Percentiles rank a stretch among this genome's conserved stretches.
Evolutionary conservation across 2,888 invertebrate genomes (phyloP).

Genomic region (Acleris sparsana): DNA sequence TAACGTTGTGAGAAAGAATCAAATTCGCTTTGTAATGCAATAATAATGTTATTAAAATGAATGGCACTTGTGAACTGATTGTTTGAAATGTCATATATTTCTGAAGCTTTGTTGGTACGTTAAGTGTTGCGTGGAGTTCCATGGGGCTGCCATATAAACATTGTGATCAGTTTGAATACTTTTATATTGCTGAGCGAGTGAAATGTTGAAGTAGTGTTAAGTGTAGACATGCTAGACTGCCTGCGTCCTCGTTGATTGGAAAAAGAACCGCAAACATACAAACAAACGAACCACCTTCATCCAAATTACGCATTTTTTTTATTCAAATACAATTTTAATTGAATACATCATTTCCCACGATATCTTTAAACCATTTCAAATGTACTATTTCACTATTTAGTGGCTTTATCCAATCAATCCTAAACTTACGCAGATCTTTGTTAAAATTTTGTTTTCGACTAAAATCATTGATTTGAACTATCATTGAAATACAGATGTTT

Average conservation of each 20-base stretch:
- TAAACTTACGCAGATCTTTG: conserved; percentile 73
- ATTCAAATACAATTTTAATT: conserved; percentile 18
- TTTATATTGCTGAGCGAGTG: conserved; percentile 80
- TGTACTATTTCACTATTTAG: conserved; percentile 43
- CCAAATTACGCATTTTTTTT: conserved; percentile 18
- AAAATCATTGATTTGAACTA: conserved; percentile 77
- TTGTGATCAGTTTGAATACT: conserved; percentile 83
- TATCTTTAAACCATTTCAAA: conserved; percentile 10
- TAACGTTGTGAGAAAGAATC: conserved; percentile 45
- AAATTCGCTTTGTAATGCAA: conserved; percentile 56
- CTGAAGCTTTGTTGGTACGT: conserved; percentile 63
- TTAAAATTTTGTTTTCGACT: conserved; percentile 80
- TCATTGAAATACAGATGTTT: conserved; percentile 82
- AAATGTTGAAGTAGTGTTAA: conserved; percentile 75
- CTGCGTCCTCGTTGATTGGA: conserved; percentile 77
- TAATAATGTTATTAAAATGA: conserved; percentile 41
- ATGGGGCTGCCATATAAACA: conserved; percentile 80
- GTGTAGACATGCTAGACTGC: conserved; percentile 80
- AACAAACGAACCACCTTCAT: conserved; percentile 23
- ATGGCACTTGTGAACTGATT: conserved; percentile 62
- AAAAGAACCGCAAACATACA: conserved; percentile 49
- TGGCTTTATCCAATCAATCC: conserved; percentile 79
- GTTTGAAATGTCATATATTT: conserved; percentile 73
- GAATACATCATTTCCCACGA: conserved; percentile 1
- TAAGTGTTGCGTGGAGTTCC: conserved; percentile 79